Conservation (phyloP, 2,888 invertebrate genomes). For the Xanthostigma xanthostigma region DNA sequence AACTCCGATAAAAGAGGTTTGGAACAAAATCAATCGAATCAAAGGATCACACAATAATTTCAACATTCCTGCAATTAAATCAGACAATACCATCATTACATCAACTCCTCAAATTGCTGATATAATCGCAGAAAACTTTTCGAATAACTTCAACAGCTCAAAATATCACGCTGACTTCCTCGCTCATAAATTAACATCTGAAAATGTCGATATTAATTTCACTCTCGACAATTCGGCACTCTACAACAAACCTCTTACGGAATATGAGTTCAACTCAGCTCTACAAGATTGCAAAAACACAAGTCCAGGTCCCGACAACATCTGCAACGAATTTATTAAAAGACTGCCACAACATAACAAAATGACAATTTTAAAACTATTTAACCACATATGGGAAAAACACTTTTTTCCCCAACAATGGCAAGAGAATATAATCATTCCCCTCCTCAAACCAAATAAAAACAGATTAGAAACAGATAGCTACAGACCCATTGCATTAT, state of each 20-base stretch:
- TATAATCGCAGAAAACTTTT: neutral
- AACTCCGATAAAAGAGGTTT: neutral
- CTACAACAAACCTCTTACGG: neutral
- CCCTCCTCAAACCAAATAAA: neutral
- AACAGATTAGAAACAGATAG: neutral
- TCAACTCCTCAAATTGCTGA: neutral
- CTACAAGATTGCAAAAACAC: neutral
- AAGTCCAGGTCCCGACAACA: neutral
- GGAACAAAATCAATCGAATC: constrained; percentile 1
- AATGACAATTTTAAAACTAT: neutral
- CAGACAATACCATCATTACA: neutral
- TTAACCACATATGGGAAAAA: neutral
- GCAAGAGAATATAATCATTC: constrained; percentile 2
- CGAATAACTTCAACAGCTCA: neutral
- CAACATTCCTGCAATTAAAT: neutral
- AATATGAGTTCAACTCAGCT: neutral
- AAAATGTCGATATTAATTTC: neutral
- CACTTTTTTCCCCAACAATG: neutral
- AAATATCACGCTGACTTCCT: neutral
- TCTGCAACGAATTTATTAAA: neutral
- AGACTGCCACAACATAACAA: neutral
- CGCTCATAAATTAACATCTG: neutral
- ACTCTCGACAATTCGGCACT: neutral
- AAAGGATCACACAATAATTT: neutral
- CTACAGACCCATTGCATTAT: constrained; percentile 4